These are phyloP conservation scores for Mus pahari DNA, from an alignment of 2,113 vertebrate species.

Conservation along the genomic window DNA sequence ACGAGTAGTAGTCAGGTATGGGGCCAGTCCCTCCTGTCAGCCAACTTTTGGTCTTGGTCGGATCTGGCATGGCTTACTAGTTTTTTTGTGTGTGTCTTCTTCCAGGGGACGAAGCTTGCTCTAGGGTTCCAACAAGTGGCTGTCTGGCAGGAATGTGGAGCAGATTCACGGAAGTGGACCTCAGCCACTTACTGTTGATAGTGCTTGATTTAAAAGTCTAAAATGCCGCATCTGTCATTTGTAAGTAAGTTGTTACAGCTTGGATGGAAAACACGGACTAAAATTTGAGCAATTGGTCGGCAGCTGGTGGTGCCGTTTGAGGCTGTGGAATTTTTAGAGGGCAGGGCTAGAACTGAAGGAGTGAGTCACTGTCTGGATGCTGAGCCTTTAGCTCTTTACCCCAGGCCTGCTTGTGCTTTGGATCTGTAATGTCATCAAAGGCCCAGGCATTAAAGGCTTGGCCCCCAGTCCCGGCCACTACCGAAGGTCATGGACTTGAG, in stretches of 20 bases:
- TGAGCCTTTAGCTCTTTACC: background rate
- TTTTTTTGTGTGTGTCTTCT: background rate
- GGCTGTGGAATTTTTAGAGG: background rate
- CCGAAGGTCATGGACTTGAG: background rate
- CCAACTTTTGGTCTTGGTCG: background rate
- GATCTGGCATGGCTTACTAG: background rate
- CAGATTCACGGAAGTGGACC: background rate
- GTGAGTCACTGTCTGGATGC: background rate
- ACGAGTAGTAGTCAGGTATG: background rate
- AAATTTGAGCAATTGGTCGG: background rate
- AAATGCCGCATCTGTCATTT: background rate
- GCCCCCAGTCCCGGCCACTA: too few relatives aligned
- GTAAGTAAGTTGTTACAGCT: background rate
- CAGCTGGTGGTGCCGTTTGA: background rate
- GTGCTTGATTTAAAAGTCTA: background rate
- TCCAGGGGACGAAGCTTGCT: background rate
- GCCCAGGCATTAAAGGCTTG: too few relatives aligned
- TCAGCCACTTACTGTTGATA: background rate
- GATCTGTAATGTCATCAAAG: background rate
- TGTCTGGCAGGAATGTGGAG: too few relatives aligned
- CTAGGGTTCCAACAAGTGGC: background rate
- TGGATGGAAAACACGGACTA: background rate
- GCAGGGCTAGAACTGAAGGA: background rate
- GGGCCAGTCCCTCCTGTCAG: background rate
- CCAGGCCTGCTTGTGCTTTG: background rate